Conservation (phyloP, 2,888 invertebrate species). For the Pomacea canaliculata region DNA sequence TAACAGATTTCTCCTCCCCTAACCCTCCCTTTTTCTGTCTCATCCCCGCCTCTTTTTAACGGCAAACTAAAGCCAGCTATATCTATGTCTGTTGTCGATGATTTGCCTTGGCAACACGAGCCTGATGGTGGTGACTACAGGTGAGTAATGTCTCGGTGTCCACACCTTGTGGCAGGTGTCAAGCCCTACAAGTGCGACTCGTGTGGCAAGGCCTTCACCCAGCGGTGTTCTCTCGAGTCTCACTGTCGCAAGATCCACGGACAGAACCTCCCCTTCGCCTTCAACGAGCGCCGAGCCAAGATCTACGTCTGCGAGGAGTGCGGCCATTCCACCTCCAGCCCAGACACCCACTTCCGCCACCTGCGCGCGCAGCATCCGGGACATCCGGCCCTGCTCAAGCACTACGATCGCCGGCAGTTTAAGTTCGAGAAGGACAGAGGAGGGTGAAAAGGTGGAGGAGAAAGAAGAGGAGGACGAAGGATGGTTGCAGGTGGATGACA, state of each 20-base stretch:
- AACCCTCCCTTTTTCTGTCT: not conserved
- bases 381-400: conserved; percentile 92
- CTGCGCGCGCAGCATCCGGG: conserved; percentile 77
- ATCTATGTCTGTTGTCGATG: too few species aligned
- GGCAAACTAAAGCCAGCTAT: not conserved
- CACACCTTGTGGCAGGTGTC: conserved; percentile 77
- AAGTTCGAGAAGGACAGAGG: conserved; percentile 46
- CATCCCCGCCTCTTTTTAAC: not conserved
- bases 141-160: too few species aligned
- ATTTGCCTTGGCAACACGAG: too few species aligned
- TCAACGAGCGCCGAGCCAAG: conserved; percentile 98
- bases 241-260: conserved; percentile 98
- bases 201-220: conserved; percentile 99
- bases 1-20: too few species aligned
- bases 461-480: too few species aligned
- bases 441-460: not conserved
- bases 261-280: conserved; percentile 94
- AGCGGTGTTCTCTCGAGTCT: conserved; percentile 97
- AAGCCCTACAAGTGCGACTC: conserved; percentile 98
- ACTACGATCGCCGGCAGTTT: conserved; percentile 97
- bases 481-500: too few species aligned
- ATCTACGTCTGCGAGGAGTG: conserved; percentile 99
- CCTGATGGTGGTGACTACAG: too few species aligned
- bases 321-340: conserved; percentile 96
- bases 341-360: conserved; percentile 95